These are phyloP conservation scores for Rhingia rostrata DNA, from an alignment of 2,888 invertebrate species.

Conservation along the genomic window DNA sequence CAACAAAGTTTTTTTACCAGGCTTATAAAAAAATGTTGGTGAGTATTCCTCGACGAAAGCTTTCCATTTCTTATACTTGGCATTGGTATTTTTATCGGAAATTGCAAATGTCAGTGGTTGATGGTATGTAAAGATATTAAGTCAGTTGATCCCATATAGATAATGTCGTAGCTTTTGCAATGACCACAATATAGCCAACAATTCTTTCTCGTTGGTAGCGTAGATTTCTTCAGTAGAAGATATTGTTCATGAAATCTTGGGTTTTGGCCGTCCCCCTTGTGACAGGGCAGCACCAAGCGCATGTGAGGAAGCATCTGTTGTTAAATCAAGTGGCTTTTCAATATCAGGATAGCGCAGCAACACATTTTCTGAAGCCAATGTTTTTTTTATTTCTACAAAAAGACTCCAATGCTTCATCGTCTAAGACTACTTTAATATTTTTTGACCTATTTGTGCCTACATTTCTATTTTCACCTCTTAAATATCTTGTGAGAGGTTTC, in stretches of 20 bases:
- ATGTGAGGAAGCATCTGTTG: slow-evolving; percentile 1
- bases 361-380: too few species aligned
- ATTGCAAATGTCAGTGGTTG: neutral
- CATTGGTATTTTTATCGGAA: neutral
- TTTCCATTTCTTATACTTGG: neutral
- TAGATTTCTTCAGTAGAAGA: neutral
- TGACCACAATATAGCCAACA: slow-evolving; percentile 1
- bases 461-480: too few species aligned
- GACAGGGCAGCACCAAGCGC: slow-evolving; percentile 2
- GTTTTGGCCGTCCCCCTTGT: neutral
- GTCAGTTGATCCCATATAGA: neutral
- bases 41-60: neutral
- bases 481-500: too few species aligned
- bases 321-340: slow-evolving; percentile 4
- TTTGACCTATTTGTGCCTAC: too few species aligned
- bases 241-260: neutral
- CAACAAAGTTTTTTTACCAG: too few species aligned
- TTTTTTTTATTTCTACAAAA: too few species aligned
- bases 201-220: neutral
- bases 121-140: neutral
- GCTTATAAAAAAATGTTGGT: neutral
- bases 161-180: neutral
- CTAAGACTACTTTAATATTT: too few species aligned
- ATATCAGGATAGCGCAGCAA: too few species aligned
- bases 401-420: too few species aligned